phyloP scores from a whole-genome alignment of 2,888 invertebrate genomes.

The Apodemia duryi region DNA sequence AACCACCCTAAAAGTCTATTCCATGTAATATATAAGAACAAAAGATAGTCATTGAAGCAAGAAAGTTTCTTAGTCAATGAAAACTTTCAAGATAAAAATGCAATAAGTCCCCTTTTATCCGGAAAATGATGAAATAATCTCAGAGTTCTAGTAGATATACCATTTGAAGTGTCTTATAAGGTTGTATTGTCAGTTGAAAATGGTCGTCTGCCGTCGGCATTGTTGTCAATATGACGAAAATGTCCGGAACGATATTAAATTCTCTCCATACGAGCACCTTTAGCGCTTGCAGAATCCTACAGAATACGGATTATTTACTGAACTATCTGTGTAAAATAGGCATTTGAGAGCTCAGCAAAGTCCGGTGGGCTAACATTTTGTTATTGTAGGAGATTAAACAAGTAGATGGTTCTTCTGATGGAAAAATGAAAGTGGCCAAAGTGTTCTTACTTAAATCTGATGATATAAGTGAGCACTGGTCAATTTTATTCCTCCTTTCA shows the following conservation, averaged over 20 bases:
- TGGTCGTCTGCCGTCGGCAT: slow-evolving; percentile 13
- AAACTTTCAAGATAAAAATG: not conserved
- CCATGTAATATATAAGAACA: not conserved
- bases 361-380: not conserved
- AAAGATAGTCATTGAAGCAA: not conserved
- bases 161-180: slow-evolving; percentile 11
- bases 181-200: slow-evolving; percentile 10
- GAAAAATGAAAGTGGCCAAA: too few species aligned
- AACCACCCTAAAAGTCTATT: too few species aligned
- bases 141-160: slow-evolving; percentile 3
- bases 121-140: slow-evolving; percentile 4
- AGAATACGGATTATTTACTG: slow-evolving; percentile 12
- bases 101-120: slow-evolving; percentile 10
- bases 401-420: too few species aligned
- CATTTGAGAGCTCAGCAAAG: not conserved
- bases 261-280: slow-evolving; percentile 11
- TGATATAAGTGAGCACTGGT: too few species aligned
- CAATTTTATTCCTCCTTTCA: too few species aligned
- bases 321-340: not conserved
- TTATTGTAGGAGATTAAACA: not conserved
- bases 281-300: slow-evolving; percentile 13
- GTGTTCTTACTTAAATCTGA: too few species aligned
- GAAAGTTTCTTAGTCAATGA: not conserved
- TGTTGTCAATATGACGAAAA: slow-evolving; percentile 21
- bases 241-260: slow-evolving; percentile 21